A percentile compares a stretch with the other conserved stretches of the same genome.
Evolutionary conservation across 1,140 invertebrate genomes (phyloP).

Genomic region (Procambarus virginalis): DNA sequence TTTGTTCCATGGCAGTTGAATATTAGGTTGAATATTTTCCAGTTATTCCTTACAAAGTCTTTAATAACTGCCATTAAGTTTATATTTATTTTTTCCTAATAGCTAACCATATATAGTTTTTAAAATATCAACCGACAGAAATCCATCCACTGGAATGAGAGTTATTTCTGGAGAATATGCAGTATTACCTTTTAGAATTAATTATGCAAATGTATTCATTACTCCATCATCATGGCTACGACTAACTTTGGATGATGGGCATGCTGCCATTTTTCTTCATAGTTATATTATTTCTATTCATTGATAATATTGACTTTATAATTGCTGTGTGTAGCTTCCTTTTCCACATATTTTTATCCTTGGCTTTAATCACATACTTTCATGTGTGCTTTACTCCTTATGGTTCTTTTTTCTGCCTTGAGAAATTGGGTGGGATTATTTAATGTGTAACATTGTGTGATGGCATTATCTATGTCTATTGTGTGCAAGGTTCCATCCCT

Average conservation of each 20-base stretch:
- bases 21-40: neutral
- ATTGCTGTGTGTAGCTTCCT: slow-evolving; percentile 6
- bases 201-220: neutral
- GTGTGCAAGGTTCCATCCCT: neutral
- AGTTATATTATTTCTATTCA: neutral
- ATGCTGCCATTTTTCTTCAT: slow-evolving; percentile 12
- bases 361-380: neutral
- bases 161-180: neutral
- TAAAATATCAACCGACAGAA: neutral
- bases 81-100: neutral
- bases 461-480: neutral
- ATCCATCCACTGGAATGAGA: neutral
- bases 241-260: slow-evolving; percentile 24
- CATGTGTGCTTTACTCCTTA: neutral
- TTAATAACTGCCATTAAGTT: neutral
- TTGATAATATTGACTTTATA: neutral
- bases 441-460: neutral
- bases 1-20: neutral
- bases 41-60: neutral
- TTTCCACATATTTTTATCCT: slow-evolving; percentile 7
- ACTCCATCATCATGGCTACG: slow-evolving; percentile 28
- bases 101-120: slow-evolving; percentile 2
- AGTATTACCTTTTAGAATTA: neutral
- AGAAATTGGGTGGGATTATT: neutral
- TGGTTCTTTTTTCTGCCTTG: slow-evolving; percentile 1